A percentile compares a stretch with the other conserved stretches of the same genome.
Conservation (phyloP, 2,797 vertebrate species). For the Enteromius mattozi region DNA sequence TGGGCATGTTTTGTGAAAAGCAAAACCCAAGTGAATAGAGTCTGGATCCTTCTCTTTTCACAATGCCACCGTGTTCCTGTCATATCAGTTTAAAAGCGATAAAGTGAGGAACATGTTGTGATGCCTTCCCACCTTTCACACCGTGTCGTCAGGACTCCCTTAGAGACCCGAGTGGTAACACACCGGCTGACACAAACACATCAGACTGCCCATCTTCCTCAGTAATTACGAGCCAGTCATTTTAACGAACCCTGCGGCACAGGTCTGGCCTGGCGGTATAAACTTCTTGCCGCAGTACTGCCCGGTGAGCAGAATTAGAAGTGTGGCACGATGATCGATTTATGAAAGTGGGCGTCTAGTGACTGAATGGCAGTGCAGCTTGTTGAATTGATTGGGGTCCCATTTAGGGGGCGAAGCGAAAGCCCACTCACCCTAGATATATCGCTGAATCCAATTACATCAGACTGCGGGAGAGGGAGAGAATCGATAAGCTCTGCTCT, state of each 20-base stretch:
- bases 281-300: background rate
- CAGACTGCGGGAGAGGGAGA: constrained; percentile 38
- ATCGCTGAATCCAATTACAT: constrained; percentile 59
- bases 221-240: constrained; percentile 6
- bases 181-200: constrained; percentile 29
- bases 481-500: constrained; percentile 54
- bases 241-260: background rate
- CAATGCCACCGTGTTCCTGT: constrained; percentile 27
- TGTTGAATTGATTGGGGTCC: constrained; percentile 50
- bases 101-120: constrained; percentile 11
- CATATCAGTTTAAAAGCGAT: constrained; percentile 28
- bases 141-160: constrained; percentile 5
- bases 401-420: constrained; percentile 45
- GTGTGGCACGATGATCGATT: constrained; percentile 38
- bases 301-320: constrained; percentile 20
- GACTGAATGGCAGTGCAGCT: constrained; percentile 46
- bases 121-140: constrained; percentile 29
- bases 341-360: constrained; percentile 27
- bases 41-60: constrained; percentile 26
- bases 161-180: constrained; percentile 20
- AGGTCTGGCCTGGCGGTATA: background rate
- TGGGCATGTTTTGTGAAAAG: background rate
- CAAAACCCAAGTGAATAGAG: background rate
- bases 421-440: constrained; percentile 46
- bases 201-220: background rate